Evolutionary conservation across 2,797 vertebrate species (phyloP).

Genomic region (Pogonophryne albipinna): DNA sequence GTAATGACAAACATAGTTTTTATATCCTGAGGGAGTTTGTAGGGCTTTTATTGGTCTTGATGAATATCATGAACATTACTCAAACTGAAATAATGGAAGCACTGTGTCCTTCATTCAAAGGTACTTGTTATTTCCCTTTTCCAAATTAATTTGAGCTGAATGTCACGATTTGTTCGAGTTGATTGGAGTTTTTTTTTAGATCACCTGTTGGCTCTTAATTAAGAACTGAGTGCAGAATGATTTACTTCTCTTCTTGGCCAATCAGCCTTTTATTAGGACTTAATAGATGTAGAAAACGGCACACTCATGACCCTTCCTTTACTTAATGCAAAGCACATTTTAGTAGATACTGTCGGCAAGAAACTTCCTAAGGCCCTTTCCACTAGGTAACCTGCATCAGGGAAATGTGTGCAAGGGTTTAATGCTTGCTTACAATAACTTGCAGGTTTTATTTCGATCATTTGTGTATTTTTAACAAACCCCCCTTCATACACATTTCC

Average conservation of each 20-base stretch:
- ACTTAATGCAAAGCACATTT: background rate
- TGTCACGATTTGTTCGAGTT: rapidly evolving
- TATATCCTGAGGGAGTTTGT: conserved; percentile 6
- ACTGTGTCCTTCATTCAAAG: no score
- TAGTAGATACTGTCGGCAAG: no score
- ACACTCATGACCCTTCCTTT: background rate
- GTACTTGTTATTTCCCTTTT: no score
- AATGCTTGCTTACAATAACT: no score
- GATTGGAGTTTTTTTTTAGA: background rate
- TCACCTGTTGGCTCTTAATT: background rate
- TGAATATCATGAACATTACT: conserved; percentile 14
- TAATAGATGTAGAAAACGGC: background rate
- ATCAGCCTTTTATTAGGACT: background rate
- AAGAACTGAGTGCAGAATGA: background rate
- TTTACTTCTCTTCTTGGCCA: background rate
- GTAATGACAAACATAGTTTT: conserved; percentile 36
- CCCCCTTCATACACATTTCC: background rate
- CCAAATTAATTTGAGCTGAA: background rate
- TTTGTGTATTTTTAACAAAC: no score
- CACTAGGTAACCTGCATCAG: no score
- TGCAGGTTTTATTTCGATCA: no score
- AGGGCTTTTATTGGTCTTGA: conserved; percentile 29
- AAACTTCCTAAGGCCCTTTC: no score
- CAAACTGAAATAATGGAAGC: conserved; percentile 43
- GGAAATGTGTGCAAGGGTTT: no score